phyloP scores from a whole-genome alignment of 2,888 invertebrate genomes.

The Selenia dentaria region DNA sequence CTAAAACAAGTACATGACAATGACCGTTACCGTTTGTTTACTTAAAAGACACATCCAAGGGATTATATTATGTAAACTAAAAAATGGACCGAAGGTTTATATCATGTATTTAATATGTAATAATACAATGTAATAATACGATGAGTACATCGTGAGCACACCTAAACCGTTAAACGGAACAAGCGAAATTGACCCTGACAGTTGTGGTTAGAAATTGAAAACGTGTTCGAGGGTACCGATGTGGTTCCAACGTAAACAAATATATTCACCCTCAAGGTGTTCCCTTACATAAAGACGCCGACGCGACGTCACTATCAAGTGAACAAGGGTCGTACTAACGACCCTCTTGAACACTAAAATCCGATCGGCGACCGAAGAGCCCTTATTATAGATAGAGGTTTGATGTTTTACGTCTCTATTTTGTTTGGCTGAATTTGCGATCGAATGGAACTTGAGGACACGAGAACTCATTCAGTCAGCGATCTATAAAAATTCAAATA shows the following conservation, averaged over 20 bases:
- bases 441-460: background rate
- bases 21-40: too few species aligned
- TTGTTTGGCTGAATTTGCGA: background rate
- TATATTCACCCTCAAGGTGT: slow-evolving; percentile 24
- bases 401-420: slow-evolving; percentile 1
- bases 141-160: background rate
- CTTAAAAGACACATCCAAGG: too few species aligned
- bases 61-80: too few species aligned
- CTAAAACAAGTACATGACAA: too few species aligned
- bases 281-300: slow-evolving; percentile 20
- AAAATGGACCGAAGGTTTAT: too few species aligned
- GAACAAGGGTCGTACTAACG: slow-evolving; percentile 24
- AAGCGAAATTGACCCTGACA: background rate
- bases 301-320: slow-evolving; percentile 1
- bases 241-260: slow-evolving; percentile 18
- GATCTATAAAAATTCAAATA: too few species aligned
- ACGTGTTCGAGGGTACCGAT: slow-evolving; percentile 10
- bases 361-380: slow-evolving; percentile 3
- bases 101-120: too few species aligned
- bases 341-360: slow-evolving; percentile 18
- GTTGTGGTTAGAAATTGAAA: slow-evolving; percentile 2
- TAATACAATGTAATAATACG: too few species aligned
- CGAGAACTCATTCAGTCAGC: background rate
- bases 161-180: background rate
- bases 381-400: slow-evolving; percentile 11